These are phyloP conservation scores for Oryzias curvinotus DNA, from an alignment of 2,113 vertebrate genomes.

Conservation along the genomic window DNA sequence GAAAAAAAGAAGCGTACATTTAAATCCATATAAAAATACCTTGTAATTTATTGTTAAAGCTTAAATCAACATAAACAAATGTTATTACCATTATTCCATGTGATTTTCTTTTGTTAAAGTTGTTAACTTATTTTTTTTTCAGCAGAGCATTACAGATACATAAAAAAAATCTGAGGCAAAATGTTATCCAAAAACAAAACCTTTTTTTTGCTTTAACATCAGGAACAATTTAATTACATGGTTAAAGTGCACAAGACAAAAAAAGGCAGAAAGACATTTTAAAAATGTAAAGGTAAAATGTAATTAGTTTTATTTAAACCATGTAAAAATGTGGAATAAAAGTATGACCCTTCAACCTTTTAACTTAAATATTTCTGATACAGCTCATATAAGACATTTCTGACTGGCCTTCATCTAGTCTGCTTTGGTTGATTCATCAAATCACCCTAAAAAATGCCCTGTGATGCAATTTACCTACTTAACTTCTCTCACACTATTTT, in stretches of 20 bases:
- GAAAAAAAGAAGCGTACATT: conserved; percentile 33
- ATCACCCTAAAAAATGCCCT: background rate
- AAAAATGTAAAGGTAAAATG: conserved; percentile 16
- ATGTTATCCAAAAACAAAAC: background rate
- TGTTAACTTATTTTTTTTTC: background rate
- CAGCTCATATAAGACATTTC: background rate
- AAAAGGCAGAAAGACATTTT: conserved; percentile 43
- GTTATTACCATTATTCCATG: background rate
- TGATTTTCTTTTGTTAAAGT: background rate
- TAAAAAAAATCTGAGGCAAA: background rate
- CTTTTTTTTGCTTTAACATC: background rate
- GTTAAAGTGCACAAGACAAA: conserved; percentile 23
- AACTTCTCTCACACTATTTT: no score
- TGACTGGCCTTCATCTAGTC: conserved; percentile 1
- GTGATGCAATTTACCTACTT: no score
- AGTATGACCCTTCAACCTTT: no score
- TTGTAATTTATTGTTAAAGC: conserved; percentile 14
- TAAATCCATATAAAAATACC: conserved; percentile 41
- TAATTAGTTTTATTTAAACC: background rate
- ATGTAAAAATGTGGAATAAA: no score
- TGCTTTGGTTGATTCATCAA: background rate
- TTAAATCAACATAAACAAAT: conserved; percentile 18
- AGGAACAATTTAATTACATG: background rate
- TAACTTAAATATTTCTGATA: no score
- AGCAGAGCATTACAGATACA: background rate